Evolutionary conservation across 2,888 invertebrate genomes (phyloP).

Genomic region (Papilio protenor): DNA sequence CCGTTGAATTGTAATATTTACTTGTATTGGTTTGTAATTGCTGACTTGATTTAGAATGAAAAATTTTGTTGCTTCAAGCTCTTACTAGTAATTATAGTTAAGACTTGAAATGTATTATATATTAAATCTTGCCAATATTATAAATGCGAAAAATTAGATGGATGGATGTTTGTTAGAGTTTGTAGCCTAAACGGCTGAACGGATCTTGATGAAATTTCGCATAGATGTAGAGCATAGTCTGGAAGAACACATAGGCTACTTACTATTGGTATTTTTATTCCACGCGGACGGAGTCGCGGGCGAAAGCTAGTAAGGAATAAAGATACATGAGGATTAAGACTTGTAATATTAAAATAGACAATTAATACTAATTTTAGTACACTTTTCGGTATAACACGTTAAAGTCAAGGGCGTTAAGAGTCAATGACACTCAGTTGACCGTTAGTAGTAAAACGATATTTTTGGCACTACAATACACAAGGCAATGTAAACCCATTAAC

Average conservation of each 20-base stretch:
- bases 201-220: no score
- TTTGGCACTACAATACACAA: slow-evolving; percentile 61
- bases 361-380: background rate
- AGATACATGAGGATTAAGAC: background rate
- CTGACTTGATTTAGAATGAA: background rate
- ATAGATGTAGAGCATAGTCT: no score
- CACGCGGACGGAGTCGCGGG: no score
- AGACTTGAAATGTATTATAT: no score
- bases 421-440: slow-evolving; percentile 46
- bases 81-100: no score
- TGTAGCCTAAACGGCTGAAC: no score
- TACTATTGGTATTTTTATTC: no score
- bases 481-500: slow-evolving; percentile 57
- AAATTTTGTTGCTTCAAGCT: background rate
- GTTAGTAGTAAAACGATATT: slow-evolving; percentile 63
- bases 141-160: no score
- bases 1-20: background rate
- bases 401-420: slow-evolving; percentile 18
- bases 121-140: no score
- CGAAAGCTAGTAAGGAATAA: no score
- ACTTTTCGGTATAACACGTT: background rate
- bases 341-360: background rate
- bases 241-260: no score
- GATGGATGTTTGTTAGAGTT: no score
- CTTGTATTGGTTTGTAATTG: background rate